Evolutionary conservation across 2,113 vertebrate species (phyloP), one percentile per base, ranked within the genome.

Genomic region (Brachyhypopomus occidentalis): DNA sequence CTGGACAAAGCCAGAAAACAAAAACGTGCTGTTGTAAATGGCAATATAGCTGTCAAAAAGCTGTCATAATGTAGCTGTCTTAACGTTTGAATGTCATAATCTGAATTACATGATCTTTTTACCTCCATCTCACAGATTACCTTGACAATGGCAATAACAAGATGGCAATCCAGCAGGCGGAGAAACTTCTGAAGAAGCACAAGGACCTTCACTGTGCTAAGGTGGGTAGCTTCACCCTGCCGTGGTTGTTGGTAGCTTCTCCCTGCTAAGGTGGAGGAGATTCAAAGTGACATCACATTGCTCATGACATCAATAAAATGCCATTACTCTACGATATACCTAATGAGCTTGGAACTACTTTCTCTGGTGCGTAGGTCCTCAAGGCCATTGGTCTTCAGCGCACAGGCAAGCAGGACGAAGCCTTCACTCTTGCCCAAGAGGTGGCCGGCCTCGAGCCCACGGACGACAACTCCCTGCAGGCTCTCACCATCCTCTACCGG

Each of bases 111-210:
- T n/a, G n/a, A 60, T 19, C 60, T 11, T 22, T 36, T 27, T 9
- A 22, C 63, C 22, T 19, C 9, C 76, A 5, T 5, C 9, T 36
- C 38, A 2, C 88, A 99, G 98, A 99, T 95, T 99, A 99, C 88
- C 96, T 99, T 12, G 98, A 99, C 85, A 99, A 99, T 96, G 98
- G 97, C 90, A 99, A 99, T 94, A 99, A 99, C 90, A 99, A 99
- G 92, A 98, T 99, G 98, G 98, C 98, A 27, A 98, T 99, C 90
- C 98, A 99, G 91, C 97, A 99, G 89, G 98, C 97, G 0, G 98
- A 99, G 85, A 99, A 98, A 79, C 88, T 99, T 90, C 95, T 99
- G 84, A 98, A 99, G 90, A 99, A 99, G 87, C 98, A 99, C 86
- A 98, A 95, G 85, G 98, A 99, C 89, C 95, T 99, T 88, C 97